Percentiles rank a stretch among this genome's conserved stretches.
These are phyloP conservation scores for Calidris pugnax DNA, from an alignment of 2,113 vertebrate species.

Conservation along the genomic window DNA sequence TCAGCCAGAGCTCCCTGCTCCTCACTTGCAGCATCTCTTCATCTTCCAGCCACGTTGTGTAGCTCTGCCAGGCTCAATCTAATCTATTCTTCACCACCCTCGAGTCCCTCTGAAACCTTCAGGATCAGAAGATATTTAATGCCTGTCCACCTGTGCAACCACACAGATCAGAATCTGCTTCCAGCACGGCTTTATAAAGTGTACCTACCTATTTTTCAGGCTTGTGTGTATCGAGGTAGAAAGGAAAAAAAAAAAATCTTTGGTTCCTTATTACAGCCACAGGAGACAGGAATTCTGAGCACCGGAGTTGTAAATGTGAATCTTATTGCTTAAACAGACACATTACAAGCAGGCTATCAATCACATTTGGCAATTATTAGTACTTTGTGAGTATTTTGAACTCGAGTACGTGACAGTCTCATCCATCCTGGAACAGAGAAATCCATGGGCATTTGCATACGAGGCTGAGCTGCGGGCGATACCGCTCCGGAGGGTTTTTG, in stretches of 20 bases:
- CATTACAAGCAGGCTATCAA: neutral
- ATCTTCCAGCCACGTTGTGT: neutral
- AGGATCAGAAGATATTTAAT: neutral
- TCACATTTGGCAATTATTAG: constrained; percentile 35
- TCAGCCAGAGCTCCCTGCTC: neutral
- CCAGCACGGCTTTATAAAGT: neutral
- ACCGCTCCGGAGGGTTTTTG: neutral
- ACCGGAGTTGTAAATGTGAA: neutral
- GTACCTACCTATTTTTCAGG: neutral
- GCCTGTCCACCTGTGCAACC: neutral
- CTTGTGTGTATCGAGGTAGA: neutral
- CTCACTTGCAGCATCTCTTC: neutral
- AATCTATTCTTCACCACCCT: neutral
- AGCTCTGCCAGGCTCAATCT: neutral
- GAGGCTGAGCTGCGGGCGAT: neutral
- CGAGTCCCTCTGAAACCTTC: neutral
- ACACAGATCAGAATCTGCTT: neutral
- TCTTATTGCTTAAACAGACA: neutral
- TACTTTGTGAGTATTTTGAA: neutral
- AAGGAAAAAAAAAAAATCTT: neutral
- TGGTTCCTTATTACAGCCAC: neutral
- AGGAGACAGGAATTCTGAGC: neutral
- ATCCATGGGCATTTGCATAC: neutral
- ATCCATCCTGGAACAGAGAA: constrained; percentile 19
- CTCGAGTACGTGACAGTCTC: neutral